Percentiles rank a stretch among this genome's conserved stretches.
These are phyloP conservation scores for Meteorus colon DNA, from an alignment of 2,888 invertebrate genomes.

Conservation along the genomic window DNA sequence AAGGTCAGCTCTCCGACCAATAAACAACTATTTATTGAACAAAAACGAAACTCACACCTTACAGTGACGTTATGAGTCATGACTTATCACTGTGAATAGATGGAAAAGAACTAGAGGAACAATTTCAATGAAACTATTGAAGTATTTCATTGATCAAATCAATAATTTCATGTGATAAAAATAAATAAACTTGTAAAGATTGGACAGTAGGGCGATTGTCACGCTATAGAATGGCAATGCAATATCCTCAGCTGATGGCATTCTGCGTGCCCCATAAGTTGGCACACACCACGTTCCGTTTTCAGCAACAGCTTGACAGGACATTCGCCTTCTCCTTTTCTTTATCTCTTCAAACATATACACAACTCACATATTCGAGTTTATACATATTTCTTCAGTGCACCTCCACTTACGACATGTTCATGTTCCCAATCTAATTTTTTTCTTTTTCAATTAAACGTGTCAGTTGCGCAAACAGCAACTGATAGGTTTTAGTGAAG, in stretches of 20 bases:
- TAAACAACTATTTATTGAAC: too few relatives aligned
- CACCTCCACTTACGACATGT: background rate
- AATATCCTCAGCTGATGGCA: slow-evolving; percentile 68
- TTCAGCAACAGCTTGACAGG: slow-evolving; percentile 72
- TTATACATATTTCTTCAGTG: slow-evolving; percentile 44
- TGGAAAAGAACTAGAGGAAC: too few relatives aligned
- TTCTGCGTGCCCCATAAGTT: slow-evolving; percentile 72
- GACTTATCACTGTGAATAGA: too few relatives aligned
- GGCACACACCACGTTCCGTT: slow-evolving; percentile 65
- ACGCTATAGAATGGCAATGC: slow-evolving; percentile 52
- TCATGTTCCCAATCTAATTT: background rate
- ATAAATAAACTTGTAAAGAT: background rate
- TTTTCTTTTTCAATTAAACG: slow-evolving; percentile 51
- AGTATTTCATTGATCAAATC: too few relatives aligned
- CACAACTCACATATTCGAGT: background rate
- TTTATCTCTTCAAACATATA: background rate
- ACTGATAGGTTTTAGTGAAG: too few relatives aligned
- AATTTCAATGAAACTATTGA: too few relatives aligned
- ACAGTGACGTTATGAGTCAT: too few relatives aligned
- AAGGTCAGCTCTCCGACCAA: too few relatives aligned
- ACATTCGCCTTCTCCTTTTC: slow-evolving; percentile 63
- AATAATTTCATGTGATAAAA: too few relatives aligned
- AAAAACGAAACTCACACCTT: too few relatives aligned
- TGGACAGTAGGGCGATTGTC: background rate
- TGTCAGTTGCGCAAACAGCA: too few relatives aligned